Evolutionary conservation across 37 sponge, comb jelly and placozoan genomes (phyloP).

Genomic region (Crambe crambe): DNA sequence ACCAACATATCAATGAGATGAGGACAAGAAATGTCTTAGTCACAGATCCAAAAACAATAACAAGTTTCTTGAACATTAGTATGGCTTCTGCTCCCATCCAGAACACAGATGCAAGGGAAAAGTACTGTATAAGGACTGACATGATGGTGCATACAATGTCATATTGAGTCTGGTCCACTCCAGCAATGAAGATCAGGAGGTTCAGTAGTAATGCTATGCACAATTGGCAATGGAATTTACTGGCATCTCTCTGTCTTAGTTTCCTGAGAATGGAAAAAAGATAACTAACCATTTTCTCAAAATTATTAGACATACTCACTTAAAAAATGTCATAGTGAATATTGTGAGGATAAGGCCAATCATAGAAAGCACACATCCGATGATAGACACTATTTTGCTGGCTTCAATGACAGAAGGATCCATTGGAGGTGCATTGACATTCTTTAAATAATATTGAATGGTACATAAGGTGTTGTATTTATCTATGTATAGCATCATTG

Average conservation of each 20-base stretch:
- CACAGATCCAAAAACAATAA: conserved; percentile 50
- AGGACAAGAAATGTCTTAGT: conserved; percentile 10
- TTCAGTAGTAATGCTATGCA: conserved; percentile 43
- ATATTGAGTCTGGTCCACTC: conserved; percentile 43
- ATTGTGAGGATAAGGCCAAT: conserved; percentile 37
- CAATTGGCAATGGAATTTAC: conserved; percentile 55
- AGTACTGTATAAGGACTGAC: conserved; percentile 48
- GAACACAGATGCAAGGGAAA: conserved; percentile 38
- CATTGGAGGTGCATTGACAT: conserved; percentile 37
- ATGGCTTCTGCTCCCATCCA: conserved; percentile 73
- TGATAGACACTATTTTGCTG: conserved; percentile 10
- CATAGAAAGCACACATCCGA: conserved; percentile 46
- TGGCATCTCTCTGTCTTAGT: conserved; percentile 25
- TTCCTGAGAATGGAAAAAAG: conserved; percentile 27
- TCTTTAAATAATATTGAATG: conserved; percentile 8
- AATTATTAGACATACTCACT: too few species aligned
- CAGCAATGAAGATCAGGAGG: conserved; percentile 40
- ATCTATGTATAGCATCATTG: too few species aligned
- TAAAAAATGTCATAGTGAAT: conserved; percentile 19
- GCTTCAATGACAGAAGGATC: neutral
- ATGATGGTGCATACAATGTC: conserved; percentile 32
- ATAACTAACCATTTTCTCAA: neutral
- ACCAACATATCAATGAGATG: conserved; percentile 53
- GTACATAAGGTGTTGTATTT: too few species aligned
- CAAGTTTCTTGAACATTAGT: conserved; percentile 46